Conservation (phyloP, 2,888 invertebrate species). For the Calameuta filiformis region DNA sequence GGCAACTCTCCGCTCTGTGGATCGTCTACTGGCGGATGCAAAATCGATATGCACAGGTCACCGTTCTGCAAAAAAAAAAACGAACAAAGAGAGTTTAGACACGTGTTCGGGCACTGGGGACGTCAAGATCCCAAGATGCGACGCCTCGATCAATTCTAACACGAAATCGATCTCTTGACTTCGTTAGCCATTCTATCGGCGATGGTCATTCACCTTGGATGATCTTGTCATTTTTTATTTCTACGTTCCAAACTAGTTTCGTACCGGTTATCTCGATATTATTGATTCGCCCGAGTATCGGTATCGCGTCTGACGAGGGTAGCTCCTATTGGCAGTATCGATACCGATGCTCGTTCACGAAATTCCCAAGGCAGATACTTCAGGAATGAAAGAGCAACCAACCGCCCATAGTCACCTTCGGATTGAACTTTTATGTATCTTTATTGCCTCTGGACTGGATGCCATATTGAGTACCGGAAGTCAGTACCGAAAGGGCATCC, state of each 20-base stretch:
- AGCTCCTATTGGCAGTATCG: background rate
- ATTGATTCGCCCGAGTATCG: background rate
- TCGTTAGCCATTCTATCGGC: background rate
- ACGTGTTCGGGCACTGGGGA: background rate
- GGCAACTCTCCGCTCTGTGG: slow-evolving; percentile 99
- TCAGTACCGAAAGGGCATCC: background rate
- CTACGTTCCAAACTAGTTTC: background rate
- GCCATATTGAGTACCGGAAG: background rate
- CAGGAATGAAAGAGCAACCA: background rate
- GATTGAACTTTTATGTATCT: background rate
- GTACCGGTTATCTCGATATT: background rate
- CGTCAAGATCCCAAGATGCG: background rate
- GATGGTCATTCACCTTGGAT: background rate
- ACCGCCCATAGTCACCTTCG: background rate
- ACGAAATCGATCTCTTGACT: background rate
- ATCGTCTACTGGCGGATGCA: slow-evolving; percentile 99
- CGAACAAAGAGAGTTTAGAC: slow-evolving; percentile 6
- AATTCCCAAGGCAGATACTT: background rate
- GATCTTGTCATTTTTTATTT: background rate
- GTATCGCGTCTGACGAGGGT: background rate
- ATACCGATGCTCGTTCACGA: background rate
- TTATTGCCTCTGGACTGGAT: background rate
- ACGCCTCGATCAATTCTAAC: background rate
- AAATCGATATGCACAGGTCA: slow-evolving; percentile 98
- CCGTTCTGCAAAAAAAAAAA: slow-evolving; percentile 81